Percentiles rank a stretch among this genome's conserved stretches.
phyloP scores from a whole-genome alignment of 2,888 invertebrate genomes.

The Choreutis nemorana region DNA sequence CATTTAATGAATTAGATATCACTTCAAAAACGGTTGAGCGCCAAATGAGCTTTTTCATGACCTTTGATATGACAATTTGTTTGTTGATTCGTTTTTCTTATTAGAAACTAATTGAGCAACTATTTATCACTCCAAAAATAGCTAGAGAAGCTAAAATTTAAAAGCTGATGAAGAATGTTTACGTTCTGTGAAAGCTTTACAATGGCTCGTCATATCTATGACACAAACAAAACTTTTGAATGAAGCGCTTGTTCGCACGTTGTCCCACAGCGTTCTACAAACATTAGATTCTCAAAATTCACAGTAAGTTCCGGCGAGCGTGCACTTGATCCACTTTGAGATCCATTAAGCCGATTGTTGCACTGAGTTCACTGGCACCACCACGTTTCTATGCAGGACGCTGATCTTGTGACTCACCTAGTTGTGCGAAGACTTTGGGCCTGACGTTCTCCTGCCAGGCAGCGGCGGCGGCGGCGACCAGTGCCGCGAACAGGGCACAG shows the following conservation, averaged over 20 bases:
- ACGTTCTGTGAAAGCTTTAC: no score
- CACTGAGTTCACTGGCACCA: conserved; percentile 31
- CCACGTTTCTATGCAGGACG: conserved; percentile 28
- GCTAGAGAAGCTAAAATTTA: no score
- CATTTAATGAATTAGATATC: no score
- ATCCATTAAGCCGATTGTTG: conserved; percentile 40
- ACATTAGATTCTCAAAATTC: conserved; percentile 25
- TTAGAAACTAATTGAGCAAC: no score
- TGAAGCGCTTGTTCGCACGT: conserved; percentile 42
- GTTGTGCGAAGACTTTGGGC: conserved; percentile 91
- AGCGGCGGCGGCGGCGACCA: conserved; percentile 64
- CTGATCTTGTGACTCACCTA: conserved; percentile 73
- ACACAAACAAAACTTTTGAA: conserved; percentile 36
- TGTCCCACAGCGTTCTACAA: conserved; percentile 56
- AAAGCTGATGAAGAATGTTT: no score
- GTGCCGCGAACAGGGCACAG: conserved; percentile 59
- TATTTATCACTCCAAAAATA: no score
- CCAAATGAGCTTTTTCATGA: no score
- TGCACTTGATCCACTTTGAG: conserved; percentile 21
- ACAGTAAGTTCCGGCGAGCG: conserved; percentile 18
- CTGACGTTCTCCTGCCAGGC: conserved; percentile 93
- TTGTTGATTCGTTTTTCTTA: no score
- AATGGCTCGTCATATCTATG: conserved; percentile 27
- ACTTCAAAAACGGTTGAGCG: no score
- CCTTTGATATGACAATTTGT: no score